phyloP scores from a whole-genome alignment of 2,113 vertebrate genomes.

The Siniperca chuatsi region DNA sequence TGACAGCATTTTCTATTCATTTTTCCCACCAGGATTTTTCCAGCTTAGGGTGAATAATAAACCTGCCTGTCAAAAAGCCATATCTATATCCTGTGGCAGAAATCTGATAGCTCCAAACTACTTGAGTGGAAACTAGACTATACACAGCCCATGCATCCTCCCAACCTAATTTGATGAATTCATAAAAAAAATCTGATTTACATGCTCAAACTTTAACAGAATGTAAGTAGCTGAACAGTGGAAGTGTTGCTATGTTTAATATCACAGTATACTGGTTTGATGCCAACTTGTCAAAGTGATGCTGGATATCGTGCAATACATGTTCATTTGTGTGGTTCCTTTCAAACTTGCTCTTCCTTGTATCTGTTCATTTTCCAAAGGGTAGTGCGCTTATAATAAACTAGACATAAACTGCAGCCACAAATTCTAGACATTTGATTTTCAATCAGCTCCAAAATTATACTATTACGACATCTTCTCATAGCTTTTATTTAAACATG shows the following conservation, averaged over 20 bases:
- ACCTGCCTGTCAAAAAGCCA: neutral
- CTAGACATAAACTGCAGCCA: neutral
- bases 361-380: too few relatives aligned
- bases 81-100: slow-evolving; percentile 24
- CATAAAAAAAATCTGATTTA: neutral
- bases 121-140: neutral
- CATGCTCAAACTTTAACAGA: neutral
- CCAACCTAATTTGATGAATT: neutral
- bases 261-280: neutral
- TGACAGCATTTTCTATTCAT: slow-evolving; percentile 21
- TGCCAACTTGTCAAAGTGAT: neutral
- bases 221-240: neutral
- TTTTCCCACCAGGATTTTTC: slow-evolving; percentile 5
- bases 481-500: neutral
- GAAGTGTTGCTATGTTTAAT: neutral
- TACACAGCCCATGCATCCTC: neutral
- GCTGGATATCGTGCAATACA: neutral
- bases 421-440: neutral
- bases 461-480: neutral
- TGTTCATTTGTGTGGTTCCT: neutral
- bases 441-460: neutral
- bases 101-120: neutral
- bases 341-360: neutral
- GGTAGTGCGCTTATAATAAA: too few relatives aligned
- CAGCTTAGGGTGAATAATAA: slow-evolving; percentile 32